Conservation (phyloP, 1,140 invertebrate genomes). For the Panagrolaimus sp. region DNA sequence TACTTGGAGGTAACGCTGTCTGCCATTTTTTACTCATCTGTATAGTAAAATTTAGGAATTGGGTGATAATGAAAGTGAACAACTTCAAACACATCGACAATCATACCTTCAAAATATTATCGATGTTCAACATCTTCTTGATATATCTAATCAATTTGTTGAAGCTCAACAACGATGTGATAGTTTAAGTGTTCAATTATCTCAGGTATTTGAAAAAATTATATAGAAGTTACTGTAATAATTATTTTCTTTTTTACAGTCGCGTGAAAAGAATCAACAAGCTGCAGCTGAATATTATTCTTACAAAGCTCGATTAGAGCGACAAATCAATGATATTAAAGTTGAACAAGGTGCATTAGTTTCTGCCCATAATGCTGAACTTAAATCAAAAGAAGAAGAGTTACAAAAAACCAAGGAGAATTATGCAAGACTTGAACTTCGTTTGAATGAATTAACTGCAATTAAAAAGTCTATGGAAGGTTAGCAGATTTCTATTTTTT, state of each 20-base stretch:
- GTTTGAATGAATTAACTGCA: constrained; percentile 5
- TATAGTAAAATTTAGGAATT: constrained; percentile 66
- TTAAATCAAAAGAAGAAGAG: background rate
- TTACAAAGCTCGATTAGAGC: constrained; percentile 74
- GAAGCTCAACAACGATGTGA: constrained; percentile 26
- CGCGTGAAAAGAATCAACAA: constrained; percentile 74
- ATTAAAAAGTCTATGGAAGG: constrained; percentile 1
- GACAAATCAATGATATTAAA: constrained; percentile 63
- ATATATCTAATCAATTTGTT: constrained; percentile 15
- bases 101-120: constrained; percentile 97
- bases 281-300: constrained; percentile 78
- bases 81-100: constrained; percentile 85
- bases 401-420: background rate
- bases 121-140: constrained; percentile 68
- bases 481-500: too few relatives aligned
- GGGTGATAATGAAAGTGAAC: constrained; percentile 86
- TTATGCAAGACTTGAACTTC: background rate
- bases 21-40: too few relatives aligned
- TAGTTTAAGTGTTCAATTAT: background rate
- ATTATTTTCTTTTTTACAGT: constrained; percentile 48
- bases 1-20: constrained; percentile 73
- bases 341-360: background rate
- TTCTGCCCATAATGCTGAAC: background rate
- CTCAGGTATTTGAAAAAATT: too few relatives aligned
- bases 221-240: too few relatives aligned